A percentile compares a stretch with the other conserved stretches of the same genome.
These are phyloP conservation scores for Peromyscus leucopus DNA, from an alignment of 2,113 vertebrate species.

Conservation along the genomic window DNA sequence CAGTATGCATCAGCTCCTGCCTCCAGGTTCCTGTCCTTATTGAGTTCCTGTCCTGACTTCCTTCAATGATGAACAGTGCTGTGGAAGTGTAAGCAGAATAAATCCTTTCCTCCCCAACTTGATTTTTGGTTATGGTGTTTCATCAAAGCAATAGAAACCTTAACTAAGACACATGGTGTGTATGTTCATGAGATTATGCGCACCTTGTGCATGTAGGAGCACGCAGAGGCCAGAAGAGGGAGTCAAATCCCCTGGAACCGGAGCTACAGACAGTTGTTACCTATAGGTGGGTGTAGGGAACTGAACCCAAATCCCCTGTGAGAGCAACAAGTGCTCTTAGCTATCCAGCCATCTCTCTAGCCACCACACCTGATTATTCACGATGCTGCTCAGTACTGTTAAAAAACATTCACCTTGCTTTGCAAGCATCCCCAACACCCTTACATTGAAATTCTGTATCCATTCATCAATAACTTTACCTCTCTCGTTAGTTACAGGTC, in stretches of 20 bases:
- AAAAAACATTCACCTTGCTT: neutral
- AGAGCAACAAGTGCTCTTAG: neutral
- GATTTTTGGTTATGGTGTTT: neutral
- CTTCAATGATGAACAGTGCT: neutral
- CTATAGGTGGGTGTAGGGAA: neutral
- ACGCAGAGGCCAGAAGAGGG: neutral
- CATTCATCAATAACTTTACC: neutral
- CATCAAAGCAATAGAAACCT: neutral
- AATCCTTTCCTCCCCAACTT: neutral
- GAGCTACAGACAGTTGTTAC: neutral
- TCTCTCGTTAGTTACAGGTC: neutral
- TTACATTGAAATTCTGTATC: neutral
- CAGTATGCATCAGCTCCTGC: neutral
- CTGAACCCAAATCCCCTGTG: neutral
- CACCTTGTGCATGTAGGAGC: neutral
- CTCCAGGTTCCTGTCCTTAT: neutral
- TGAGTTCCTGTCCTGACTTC: neutral
- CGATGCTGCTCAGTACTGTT: neutral
- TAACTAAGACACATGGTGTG: neutral
- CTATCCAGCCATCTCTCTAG: neutral
- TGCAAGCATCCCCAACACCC: neutral
- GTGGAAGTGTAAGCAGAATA: neutral
- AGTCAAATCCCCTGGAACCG: neutral
- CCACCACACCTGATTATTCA: neutral
- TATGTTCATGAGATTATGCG: neutral